Percentiles rank a stretch among this genome's conserved stretches.
Conservation (phyloP, 2,797 vertebrate species). For the Phaenicophaeus curvirostris region DNA sequence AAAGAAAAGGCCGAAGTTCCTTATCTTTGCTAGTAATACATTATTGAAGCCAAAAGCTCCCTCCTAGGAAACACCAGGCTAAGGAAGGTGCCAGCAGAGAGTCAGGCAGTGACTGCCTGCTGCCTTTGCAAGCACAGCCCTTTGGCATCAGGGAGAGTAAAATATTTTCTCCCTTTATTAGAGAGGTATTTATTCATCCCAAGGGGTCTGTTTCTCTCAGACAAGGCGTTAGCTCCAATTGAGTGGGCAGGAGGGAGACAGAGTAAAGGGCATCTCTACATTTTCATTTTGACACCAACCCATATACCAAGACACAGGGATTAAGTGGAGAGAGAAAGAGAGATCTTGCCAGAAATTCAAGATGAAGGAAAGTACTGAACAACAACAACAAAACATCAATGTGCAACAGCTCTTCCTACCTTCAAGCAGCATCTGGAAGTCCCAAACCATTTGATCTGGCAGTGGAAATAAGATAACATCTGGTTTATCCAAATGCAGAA, state of each 20-base stretch:
- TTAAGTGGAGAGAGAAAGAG: not conserved
- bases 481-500: not conserved
- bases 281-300: not conserved
- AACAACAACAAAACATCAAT: not conserved
- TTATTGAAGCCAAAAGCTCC: conserved; percentile 1
- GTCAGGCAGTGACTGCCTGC: not conserved
- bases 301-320: not conserved
- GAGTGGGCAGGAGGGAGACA: not conserved
- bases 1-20: not conserved
- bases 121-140: not conserved
- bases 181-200: not conserved
- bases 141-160: not conserved
- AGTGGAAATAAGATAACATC: not conserved
- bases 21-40: conserved; percentile 9
- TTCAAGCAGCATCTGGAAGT: not conserved
- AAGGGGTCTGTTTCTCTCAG: not conserved
- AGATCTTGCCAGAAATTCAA: not conserved
- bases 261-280: not conserved
- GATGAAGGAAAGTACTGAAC: not conserved
- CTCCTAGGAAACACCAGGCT: not conserved
- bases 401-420: not conserved
- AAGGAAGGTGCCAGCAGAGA: not conserved
- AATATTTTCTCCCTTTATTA: not conserved
- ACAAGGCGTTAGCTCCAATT: not conserved
- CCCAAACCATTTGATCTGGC: not conserved